Evolutionary conservation across 1,140 invertebrate genomes (phyloP), one percentile per base, ranked within the genome.

Genomic region (Hypothenemus hampei): DNA sequence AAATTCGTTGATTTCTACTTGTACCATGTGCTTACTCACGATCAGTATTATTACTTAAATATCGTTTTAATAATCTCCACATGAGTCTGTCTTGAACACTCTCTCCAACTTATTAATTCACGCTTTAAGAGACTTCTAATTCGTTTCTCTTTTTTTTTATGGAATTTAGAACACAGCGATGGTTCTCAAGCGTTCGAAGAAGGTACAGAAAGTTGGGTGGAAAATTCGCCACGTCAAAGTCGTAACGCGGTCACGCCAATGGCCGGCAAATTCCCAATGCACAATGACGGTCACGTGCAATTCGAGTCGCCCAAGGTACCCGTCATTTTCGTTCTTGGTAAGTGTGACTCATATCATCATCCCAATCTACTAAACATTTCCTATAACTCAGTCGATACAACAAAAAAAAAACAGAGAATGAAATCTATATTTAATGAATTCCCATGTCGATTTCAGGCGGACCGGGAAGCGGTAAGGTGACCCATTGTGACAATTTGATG

Each of bases 381-480:
- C 6, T 29, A 29, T 7, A n/a, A 29, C 6, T 7, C 26, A 29
- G 26, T 7, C 6, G n/a, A n/a, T n/a, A n/a, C n/a, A n/a, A n/a
- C n/a, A n/a, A n/a, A n/a, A n/a, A n/a, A n/a, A n/a, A n/a, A n/a
- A n/a, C n/a, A n/a, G n/a, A n/a, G n/a, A n/a, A n/a, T n/a, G n/a
- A n/a, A n/a, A n/a, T n/a, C n/a, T n/a, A n/a, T n/a, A n/a, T n/a
- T n/a, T n/a, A n/a, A n/a, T n/a, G n/a, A n/a, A 13, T 36, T 36
- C 7, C 40, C 7, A 10, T 43, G 15, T 16, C 4, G 5, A 16
- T 13, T 68, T 11, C 66, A 89, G 86, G 89, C 61, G 90, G 90
- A 50, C 90, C 90, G 40, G 90, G 90, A 60, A 91, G 88, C 68
- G 90, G 90, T 33, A 93, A 93, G 81, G 89, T 92, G 78, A 92